Conservation (phyloP, 1,140 invertebrate genomes). For the Mercenaria mercenaria region DNA sequence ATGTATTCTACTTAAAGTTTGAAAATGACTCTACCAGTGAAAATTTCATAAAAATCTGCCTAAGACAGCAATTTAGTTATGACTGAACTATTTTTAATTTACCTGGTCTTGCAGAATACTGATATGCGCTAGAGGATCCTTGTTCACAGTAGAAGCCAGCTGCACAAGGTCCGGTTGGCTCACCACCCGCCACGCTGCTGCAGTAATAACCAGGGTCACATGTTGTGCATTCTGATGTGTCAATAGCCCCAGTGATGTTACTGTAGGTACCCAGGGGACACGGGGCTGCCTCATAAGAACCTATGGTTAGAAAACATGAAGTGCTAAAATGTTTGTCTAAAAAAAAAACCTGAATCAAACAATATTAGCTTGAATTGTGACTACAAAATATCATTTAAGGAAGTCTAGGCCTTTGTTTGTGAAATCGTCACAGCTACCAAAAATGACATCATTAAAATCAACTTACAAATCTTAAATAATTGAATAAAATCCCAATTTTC, state of each 20-base stretch:
- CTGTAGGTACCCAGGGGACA: slow-evolving; percentile 84
- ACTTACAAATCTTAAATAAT: too few species aligned
- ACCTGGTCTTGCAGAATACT: slow-evolving; percentile 80
- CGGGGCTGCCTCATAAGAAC: slow-evolving; percentile 79
- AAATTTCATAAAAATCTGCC: too few species aligned
- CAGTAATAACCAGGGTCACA: slow-evolving; percentile 85
- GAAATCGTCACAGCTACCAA: too few species aligned
- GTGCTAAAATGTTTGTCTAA: not conserved
- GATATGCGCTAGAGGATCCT: slow-evolving; percentile 75
- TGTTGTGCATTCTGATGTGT: slow-evolving; percentile 82
- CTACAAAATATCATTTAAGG: too few species aligned
- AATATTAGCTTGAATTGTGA: not conserved
- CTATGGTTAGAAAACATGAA: slow-evolving; percentile 71
- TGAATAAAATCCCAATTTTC: too few species aligned
- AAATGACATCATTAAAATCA: too few species aligned
- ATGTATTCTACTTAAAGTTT: too few species aligned
- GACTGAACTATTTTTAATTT: not conserved
- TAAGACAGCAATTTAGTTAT: too few species aligned
- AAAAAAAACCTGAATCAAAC: not conserved
- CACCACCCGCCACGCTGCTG: slow-evolving; percentile 81
- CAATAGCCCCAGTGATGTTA: slow-evolving; percentile 82
- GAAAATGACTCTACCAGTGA: too few species aligned
- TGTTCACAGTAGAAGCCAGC: slow-evolving; percentile 83
- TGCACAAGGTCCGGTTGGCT: slow-evolving; percentile 81
- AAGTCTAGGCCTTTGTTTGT: too few species aligned